These are phyloP conservation scores for Gasteruption jaculator DNA, from an alignment of 2,888 invertebrate genomes.

Conservation along the genomic window DNA sequence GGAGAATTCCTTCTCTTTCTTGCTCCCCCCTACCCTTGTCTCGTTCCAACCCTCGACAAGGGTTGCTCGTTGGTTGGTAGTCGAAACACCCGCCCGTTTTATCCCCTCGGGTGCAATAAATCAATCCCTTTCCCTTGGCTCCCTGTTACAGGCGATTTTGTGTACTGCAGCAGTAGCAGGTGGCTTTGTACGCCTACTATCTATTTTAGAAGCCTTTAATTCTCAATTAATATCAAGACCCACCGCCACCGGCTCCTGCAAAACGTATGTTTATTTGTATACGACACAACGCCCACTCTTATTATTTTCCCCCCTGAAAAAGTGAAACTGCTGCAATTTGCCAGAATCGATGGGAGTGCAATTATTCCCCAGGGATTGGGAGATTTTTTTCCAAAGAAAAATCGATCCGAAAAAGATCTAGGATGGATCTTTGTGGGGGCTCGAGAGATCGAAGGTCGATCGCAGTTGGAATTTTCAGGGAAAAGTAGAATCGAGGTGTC, in stretches of 20 bases:
- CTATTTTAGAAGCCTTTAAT: conserved; percentile 49
- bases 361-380: too few relatives aligned
- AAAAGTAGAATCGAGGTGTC: too few relatives aligned
- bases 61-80: conserved; percentile 19
- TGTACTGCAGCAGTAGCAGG: conserved; percentile 41
- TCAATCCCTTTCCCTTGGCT: conserved; percentile 45
- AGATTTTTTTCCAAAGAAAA: too few relatives aligned
- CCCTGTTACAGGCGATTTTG: conserved; percentile 23
- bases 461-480: not conserved
- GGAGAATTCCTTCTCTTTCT: conserved; percentile 2
- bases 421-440: too few relatives aligned
- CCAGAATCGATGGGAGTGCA: too few relatives aligned
- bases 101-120: conserved; percentile 47
- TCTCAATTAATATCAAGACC: conserved; percentile 48
- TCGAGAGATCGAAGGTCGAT: not conserved
- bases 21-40: conserved; percentile 6
- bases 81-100: conserved; percentile 17
- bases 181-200: conserved; percentile 41
- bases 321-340: too few relatives aligned
- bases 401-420: not conserved
- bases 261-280: too few relatives aligned
- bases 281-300: too few relatives aligned
- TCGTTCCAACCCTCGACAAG: conserved; percentile 23
- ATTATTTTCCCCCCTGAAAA: conserved; percentile 26
- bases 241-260: too few relatives aligned